Conservation (phyloP, 2,113 vertebrate genomes). For the Nothocercus nigrocapillus region DNA sequence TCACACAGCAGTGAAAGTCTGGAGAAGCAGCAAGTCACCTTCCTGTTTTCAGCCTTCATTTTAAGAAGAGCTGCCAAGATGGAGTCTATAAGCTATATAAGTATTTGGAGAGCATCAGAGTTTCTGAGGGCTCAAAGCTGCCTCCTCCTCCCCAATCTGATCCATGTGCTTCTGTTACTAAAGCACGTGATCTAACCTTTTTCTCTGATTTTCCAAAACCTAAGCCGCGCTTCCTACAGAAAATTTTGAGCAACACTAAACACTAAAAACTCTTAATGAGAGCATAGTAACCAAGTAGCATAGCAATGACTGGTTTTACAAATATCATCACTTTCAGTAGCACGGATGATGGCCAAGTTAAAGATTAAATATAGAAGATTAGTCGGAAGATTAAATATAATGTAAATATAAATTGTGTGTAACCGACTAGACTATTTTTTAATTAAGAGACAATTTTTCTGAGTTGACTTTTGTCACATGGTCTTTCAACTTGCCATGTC, state of each 20-base stretch:
- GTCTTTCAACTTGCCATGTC: neutral
- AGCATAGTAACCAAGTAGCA: neutral
- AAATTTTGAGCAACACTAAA: neutral
- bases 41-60: neutral
- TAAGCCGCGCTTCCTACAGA: neutral
- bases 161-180: neutral
- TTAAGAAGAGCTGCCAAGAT: neutral
- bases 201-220: neutral
- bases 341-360: neutral
- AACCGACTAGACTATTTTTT: neutral
- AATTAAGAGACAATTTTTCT: neutral
- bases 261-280: neutral
- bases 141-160: neutral
- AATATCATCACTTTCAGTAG: neutral
- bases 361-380: neutral
- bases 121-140: neutral
- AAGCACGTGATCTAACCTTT: neutral
- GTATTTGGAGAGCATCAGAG: neutral
- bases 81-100: neutral
- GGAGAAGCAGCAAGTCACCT: neutral
- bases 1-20: neutral
- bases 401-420: neutral
- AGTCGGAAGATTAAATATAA: neutral
- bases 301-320: neutral
- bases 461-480: neutral